Conservation (phyloP, 2,113 vertebrate genomes). For the Megaptera novaeangliae region DNA sequence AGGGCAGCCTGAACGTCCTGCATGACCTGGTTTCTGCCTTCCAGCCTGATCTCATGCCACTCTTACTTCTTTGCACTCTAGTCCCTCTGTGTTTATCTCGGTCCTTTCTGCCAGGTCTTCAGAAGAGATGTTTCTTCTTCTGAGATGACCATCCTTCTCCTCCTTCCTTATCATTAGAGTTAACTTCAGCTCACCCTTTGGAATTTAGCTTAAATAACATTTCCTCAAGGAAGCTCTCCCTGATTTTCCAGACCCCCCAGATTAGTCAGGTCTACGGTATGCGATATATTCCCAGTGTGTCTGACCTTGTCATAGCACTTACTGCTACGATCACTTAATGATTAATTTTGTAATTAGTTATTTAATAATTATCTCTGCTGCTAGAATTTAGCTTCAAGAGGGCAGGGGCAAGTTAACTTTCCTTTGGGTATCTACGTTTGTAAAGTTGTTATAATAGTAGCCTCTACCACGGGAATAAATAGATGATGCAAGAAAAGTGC, state of each 20-base stretch:
- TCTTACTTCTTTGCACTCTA: not conserved
- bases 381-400: not conserved
- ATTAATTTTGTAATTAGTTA: not conserved
- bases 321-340: not conserved
- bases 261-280: not conserved
- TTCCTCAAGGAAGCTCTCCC: not conserved
- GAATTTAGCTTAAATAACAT: not conserved
- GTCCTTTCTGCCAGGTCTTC: not conserved
- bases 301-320: not conserved
- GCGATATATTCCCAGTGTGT: not conserved
- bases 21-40: not conserved
- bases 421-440: not conserved
- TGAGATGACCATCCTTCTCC: not conserved
- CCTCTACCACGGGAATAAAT: not conserved
- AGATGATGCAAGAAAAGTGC: not conserved
- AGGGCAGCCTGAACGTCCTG: rapidly evolving
- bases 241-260: not conserved
- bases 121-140: not conserved
- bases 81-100: not conserved
- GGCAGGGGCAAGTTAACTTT: not conserved
- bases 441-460: not conserved
- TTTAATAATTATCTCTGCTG: not conserved
- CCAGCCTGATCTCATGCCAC: not conserved
- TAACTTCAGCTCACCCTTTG: not conserved
- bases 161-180: not conserved